Conservation (phyloP, 2,888 invertebrate genomes). For the Leptodirus hochenwartii region DNA sequence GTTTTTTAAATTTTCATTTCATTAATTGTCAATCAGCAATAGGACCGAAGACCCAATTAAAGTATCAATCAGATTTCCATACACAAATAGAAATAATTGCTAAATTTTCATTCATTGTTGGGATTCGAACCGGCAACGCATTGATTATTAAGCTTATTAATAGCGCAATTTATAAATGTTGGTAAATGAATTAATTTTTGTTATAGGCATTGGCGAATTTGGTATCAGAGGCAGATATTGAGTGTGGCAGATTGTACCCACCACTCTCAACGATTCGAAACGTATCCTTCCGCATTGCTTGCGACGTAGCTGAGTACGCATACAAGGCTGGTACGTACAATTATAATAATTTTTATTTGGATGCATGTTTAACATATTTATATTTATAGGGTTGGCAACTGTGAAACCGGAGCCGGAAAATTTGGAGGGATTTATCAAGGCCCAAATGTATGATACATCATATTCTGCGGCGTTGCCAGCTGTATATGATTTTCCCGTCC, state of each 20-base stretch:
- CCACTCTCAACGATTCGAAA: constrained; percentile 66
- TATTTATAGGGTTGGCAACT: constrained; percentile 51
- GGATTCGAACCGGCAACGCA: too few relatives aligned
- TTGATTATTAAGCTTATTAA: too few relatives aligned
- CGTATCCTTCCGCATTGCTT: constrained; percentile 78
- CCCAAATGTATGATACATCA: constrained; percentile 61
- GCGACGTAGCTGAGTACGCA: constrained; percentile 61
- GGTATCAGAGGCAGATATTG: constrained; percentile 64
- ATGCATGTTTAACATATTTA: constrained; percentile 4
- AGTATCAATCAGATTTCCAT: not conserved
- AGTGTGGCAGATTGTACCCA: constrained; percentile 79
- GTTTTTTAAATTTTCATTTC: too few relatives aligned
- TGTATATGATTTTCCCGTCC: constrained; percentile 41
- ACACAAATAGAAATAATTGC: not conserved
- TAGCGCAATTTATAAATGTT: too few relatives aligned
- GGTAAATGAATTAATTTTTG: constrained; percentile 7
- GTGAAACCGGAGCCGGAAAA: constrained; percentile 59
- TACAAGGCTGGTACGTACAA: constrained; percentile 47
- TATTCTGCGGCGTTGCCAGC: constrained; percentile 52
- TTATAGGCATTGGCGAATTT: constrained; percentile 58
- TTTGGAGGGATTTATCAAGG: constrained; percentile 52
- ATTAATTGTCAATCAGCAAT: constrained; percentile 3
- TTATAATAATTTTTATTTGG: not conserved
- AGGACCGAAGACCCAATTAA: too few relatives aligned
- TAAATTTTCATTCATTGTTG: too few relatives aligned